These are phyloP conservation scores for Sarcophaga subvicina DNA, from an alignment of 2,888 invertebrate species.

Conservation along the genomic window DNA sequence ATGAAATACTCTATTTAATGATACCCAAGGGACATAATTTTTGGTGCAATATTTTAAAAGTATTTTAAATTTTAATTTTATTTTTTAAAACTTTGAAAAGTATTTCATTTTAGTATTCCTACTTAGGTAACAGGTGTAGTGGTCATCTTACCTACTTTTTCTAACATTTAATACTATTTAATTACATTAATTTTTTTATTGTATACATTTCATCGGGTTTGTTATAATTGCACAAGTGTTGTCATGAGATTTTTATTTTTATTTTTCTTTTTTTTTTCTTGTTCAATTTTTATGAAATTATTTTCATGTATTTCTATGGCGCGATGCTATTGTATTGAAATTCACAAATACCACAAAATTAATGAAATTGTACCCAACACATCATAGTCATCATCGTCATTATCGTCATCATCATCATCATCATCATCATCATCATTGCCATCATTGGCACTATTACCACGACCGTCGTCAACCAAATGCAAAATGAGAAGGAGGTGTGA, in stretches of 20 bases:
- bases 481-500: neutral
- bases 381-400: conserved; percentile 13
- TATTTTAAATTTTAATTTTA: too few species aligned
- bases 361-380: conserved; percentile 62
- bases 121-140: too few species aligned
- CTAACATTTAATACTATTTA: too few species aligned
- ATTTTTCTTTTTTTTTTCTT: neutral
- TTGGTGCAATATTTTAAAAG: too few species aligned
- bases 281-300: neutral
- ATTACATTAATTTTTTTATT: too few species aligned
- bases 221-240: conserved; percentile 58
- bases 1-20: too few species aligned
- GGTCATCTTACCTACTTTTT: too few species aligned
- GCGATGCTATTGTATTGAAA: conserved; percentile 47
- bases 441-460: neutral
- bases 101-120: too few species aligned
- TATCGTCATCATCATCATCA: conserved; percentile 1
- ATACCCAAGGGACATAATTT: too few species aligned
- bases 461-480: neutral
- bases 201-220: neutral
- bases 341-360: conserved; percentile 57
- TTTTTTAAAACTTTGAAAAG: too few species aligned
- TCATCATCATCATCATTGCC: neutral
- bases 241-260: conserved; percentile 34
- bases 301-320: conserved; percentile 13